These are phyloP conservation scores for Saimiri boliviensis DNA, from an alignment of 2,113 vertebrate species.

Conservation along the genomic window DNA sequence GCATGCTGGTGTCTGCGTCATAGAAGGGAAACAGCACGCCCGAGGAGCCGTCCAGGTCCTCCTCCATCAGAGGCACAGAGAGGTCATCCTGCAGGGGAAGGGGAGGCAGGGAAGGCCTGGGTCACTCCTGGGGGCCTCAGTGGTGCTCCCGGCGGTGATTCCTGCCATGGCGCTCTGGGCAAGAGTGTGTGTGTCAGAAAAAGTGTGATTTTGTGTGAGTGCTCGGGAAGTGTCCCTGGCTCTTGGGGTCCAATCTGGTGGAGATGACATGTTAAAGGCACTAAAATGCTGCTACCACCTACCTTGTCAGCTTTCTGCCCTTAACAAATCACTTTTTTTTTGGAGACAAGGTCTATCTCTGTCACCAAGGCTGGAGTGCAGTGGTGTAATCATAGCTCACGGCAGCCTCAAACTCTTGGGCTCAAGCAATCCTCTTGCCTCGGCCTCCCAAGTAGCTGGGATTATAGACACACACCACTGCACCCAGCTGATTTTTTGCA, in stretches of 20 bases:
- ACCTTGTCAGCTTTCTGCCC: not conserved
- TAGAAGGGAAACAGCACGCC: constrained; percentile 94
- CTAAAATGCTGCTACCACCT: not conserved
- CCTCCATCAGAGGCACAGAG: constrained; percentile 90
- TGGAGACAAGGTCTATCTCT: too few species aligned
- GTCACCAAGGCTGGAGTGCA: too few species aligned
- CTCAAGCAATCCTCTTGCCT: too few species aligned
- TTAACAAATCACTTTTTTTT: not conserved
- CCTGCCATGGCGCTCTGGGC: not conserved
- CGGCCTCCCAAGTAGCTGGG: too few species aligned
- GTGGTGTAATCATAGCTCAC: too few species aligned
- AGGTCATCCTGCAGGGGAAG: constrained; percentile 88
- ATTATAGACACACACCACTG: too few species aligned
- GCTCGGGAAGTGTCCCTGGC: not conserved
- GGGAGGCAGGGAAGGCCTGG: not conserved
- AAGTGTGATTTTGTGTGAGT: not conserved
- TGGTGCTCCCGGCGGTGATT: not conserved
- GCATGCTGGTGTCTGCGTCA: constrained; percentile 92
- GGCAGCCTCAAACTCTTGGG: too few species aligned
- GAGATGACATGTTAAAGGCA: not conserved
- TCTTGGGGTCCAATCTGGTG: not conserved
- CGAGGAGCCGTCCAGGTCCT: constrained; percentile 93
- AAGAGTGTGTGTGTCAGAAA: not conserved
- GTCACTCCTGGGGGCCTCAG: not conserved
- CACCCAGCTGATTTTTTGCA: too few species aligned